Conservation (phyloP, 2,797 vertebrate species). For the Loris lydekkerianus region DNA sequence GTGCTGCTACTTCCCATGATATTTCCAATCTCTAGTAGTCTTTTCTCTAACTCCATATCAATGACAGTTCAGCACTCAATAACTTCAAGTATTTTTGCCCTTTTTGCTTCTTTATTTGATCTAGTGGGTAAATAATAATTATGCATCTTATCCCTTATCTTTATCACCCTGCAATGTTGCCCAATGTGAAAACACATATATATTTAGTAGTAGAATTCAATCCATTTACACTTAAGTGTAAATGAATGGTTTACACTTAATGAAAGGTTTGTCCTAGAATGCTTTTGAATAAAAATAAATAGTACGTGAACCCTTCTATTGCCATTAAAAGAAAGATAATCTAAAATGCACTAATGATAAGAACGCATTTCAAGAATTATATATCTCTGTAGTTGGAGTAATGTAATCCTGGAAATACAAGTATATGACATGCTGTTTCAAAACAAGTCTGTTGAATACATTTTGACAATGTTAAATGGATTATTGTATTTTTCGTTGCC, state of each 20-base stretch:
- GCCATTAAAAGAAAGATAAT: constrained; percentile 62
- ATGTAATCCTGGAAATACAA: constrained; percentile 46
- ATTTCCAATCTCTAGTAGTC: constrained; percentile 69
- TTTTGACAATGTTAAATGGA: constrained; percentile 22
- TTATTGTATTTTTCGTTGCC: constrained; percentile 16
- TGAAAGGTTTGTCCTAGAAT: constrained; percentile 66
- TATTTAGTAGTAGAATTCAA: too few species aligned
- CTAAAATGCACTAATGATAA: constrained; percentile 39
- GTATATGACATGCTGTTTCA: not conserved
- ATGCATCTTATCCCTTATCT: not conserved
- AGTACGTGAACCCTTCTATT: constrained; percentile 17
- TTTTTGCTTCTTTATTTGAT: constrained; percentile 24
- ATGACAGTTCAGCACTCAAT: constrained; percentile 61
- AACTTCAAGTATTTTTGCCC: not conserved
- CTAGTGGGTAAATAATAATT: constrained; percentile 6
- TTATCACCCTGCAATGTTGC: not conserved
- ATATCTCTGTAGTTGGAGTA: not conserved
- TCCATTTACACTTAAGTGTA: not conserved
- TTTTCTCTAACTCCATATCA: constrained; percentile 42
- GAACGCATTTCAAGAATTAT: constrained; percentile 62
- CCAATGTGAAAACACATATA: too few species aligned
- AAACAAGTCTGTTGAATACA: not conserved
- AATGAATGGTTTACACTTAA: constrained; percentile 47
- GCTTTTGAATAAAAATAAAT: constrained; percentile 68
- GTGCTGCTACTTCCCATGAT: constrained; percentile 17